These are phyloP conservation scores for Lordiphosa fenestrarum DNA, from an alignment of 2,888 invertebrate species.

Conservation along the genomic window DNA sequence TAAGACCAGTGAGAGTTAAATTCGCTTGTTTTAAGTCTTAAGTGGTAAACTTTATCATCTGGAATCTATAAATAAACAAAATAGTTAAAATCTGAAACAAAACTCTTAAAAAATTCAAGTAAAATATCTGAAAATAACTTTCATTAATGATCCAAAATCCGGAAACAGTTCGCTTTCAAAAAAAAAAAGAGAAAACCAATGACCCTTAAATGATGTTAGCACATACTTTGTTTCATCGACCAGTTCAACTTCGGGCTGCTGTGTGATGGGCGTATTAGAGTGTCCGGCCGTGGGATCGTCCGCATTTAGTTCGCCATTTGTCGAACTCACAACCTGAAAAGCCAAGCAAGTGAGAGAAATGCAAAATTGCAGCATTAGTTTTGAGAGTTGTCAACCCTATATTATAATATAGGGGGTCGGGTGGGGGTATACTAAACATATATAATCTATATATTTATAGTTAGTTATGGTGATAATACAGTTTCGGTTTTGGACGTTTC, in stretches of 20 bases:
- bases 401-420: background rate
- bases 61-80: too few relatives aligned
- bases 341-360: conserved; percentile 31
- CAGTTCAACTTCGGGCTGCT: conserved; percentile 95
- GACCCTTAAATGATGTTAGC: conserved; percentile 33
- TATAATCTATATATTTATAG: conserved; percentile 8
- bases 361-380: conserved; percentile 34
- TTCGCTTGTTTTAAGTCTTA: too few relatives aligned
- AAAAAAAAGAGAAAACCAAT: too few relatives aligned
- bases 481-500: conserved; percentile 12
- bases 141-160: too few relatives aligned
- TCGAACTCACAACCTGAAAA: conserved; percentile 95
- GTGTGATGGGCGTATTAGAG: conserved; percentile 98
- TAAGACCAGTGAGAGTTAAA: too few relatives aligned
- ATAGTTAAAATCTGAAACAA: too few relatives aligned
- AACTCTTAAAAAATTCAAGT: too few relatives aligned
- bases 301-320: conserved; percentile 96
- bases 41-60: too few relatives aligned
- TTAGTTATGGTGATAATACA: conserved; percentile 41
- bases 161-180: too few relatives aligned
- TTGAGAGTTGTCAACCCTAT: conserved; percentile 8
- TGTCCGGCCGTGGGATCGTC: conserved; percentile 98
- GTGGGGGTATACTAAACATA: conserved; percentile 56
- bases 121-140: too few relatives aligned
- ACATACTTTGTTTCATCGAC: conserved; percentile 99